phyloP scores from a whole-genome alignment of 2,888 invertebrate genomes.

The Periphyllus acericola region DNA sequence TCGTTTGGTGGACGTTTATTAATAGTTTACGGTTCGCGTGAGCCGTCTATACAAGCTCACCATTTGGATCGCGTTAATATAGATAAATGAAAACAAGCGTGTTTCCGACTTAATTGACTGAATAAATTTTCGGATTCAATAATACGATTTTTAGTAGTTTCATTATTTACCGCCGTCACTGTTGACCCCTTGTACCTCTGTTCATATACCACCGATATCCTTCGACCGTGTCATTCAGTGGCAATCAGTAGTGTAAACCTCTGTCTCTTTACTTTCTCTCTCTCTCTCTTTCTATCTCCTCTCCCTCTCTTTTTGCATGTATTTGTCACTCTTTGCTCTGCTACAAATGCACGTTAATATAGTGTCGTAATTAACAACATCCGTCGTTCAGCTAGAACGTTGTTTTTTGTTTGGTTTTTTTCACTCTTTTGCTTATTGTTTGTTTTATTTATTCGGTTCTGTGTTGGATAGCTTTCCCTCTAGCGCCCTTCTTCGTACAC shows the following conservation, averaged over 20 bases:
- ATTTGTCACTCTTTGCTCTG: background rate
- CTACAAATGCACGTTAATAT: background rate
- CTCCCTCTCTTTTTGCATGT: background rate
- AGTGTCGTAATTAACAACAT: constrained; percentile 28
- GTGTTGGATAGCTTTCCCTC: background rate
- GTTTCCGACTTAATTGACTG: constrained; percentile 49
- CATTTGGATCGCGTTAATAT: constrained; percentile 26
- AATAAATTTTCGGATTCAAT: constrained; percentile 38
- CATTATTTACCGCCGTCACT: constrained; percentile 13
- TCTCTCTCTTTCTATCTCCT: background rate
- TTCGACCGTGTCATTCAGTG: background rate
- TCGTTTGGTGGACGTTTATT: constrained; percentile 35
- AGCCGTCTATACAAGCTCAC: background rate
- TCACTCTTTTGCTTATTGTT: constrained; percentile 3
- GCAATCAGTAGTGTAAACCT: background rate
- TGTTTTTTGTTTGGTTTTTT: constrained; percentile 5
- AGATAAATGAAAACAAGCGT: constrained; percentile 49
- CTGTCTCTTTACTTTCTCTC: background rate
- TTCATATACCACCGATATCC: background rate
- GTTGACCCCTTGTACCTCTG: background rate
- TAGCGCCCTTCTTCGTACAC: background rate
- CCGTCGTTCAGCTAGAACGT: background rate
- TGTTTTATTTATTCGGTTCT: constrained; percentile 4
- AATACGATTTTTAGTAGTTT: constrained; percentile 55
- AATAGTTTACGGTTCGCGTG: constrained; percentile 42